Conservation (phyloP, 2,113 vertebrate species). For the Microtus oregoni region DNA sequence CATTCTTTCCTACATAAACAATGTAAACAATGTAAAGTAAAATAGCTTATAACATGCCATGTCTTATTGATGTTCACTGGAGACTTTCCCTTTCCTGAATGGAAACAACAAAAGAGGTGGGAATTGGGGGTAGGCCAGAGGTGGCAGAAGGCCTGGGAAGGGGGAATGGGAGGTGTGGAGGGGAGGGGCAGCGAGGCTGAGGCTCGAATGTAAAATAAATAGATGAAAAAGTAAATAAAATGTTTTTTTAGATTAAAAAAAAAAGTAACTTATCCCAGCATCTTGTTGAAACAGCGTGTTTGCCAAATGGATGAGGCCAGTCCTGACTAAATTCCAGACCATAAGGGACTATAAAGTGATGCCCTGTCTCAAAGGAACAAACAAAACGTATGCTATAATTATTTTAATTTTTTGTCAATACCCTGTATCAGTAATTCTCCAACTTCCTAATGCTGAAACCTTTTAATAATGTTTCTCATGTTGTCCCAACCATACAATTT, state of each 20-base stretch:
- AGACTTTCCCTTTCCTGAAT: not conserved
- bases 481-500: not conserved
- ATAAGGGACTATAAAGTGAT: not conserved
- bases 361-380: not conserved
- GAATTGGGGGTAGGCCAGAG: not conserved
- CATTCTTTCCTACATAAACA: not conserved
- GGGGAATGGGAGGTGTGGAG: not conserved
- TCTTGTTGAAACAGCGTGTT: too few relatives aligned
- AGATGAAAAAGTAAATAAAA: not conserved
- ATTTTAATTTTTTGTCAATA: not conserved
- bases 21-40: not conserved
- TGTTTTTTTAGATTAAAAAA: not conserved
- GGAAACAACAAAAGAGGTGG: not conserved
- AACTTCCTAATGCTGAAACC: not conserved
- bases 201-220: not conserved
- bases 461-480: not conserved
- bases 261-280: not conserved
- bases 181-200: fast-evolving
- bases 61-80: not conserved
- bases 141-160: not conserved
- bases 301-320: not conserved
- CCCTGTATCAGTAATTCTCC: not conserved
- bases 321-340: not conserved
- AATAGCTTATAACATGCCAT: not conserved
- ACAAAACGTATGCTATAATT: not conserved